phyloP scores from a whole-genome alignment of 2,113 vertebrate genomes.

The Vidua chalybeata region DNA sequence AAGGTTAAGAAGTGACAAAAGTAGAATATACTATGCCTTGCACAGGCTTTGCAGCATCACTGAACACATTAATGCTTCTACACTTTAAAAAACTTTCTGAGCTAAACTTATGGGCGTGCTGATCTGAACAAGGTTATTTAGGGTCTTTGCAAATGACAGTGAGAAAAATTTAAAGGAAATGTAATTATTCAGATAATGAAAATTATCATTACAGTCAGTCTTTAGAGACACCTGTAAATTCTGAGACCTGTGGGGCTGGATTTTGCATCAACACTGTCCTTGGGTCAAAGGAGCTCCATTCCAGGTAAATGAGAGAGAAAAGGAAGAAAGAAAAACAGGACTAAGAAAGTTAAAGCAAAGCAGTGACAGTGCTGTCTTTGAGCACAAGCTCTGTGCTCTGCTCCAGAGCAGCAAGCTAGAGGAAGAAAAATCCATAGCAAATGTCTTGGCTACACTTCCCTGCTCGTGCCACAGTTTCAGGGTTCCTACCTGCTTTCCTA shows the following conservation, averaged over 20 bases:
- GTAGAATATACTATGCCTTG: background rate
- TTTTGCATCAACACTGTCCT: background rate
- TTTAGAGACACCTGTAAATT: background rate
- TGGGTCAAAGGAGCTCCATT: background rate
- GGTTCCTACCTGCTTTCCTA: background rate
- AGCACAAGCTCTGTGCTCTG: background rate
- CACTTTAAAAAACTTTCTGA: background rate
- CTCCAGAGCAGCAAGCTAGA: background rate
- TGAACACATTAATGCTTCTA: background rate
- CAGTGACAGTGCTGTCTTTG: background rate
- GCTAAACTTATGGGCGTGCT: background rate
- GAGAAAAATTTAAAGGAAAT: background rate
- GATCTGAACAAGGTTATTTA: background rate
- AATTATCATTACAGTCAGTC: background rate
- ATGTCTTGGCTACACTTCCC: background rate
- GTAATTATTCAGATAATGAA: background rate
- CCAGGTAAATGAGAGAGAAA: background rate
- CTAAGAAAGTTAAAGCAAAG: background rate
- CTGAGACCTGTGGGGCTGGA: background rate
- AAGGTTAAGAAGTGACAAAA: background rate
- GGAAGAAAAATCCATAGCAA: background rate
- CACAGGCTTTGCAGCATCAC: background rate
- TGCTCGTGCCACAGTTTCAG: background rate
- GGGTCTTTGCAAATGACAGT: background rate
- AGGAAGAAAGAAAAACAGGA: background rate